Percentiles rank a stretch among this genome's conserved stretches.
These are phyloP conservation scores for Rhinogobius similis DNA, from an alignment of 2,113 vertebrate genomes.

Conservation along the genomic window DNA sequence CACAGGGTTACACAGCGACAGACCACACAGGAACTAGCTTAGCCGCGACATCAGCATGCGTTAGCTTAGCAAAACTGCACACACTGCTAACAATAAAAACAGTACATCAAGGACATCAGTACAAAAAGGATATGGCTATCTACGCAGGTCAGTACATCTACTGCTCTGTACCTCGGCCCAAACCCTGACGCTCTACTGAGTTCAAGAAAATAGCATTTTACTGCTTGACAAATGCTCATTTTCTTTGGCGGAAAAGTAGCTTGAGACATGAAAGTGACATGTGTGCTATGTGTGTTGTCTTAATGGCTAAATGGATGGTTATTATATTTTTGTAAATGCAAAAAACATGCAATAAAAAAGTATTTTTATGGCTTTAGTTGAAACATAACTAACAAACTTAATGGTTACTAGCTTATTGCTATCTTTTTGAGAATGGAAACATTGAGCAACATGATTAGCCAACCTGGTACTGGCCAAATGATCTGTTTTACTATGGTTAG, in stretches of 20 bases:
- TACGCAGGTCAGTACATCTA: slow-evolving; percentile 4
- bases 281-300: background rate
- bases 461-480: background rate
- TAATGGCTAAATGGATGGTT: background rate
- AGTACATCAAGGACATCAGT: slow-evolving; percentile 6
- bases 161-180: background rate
- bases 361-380: background rate
- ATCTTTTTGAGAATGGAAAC: background rate
- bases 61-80: slow-evolving; percentile 12
- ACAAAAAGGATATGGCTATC: slow-evolving; percentile 16
- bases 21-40: background rate
- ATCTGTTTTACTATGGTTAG: background rate
- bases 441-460: background rate
- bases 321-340: background rate
- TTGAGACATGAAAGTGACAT: background rate
- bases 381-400: background rate
- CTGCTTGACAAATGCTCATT: slow-evolving; percentile 4
- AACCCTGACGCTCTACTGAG: slow-evolving; percentile 1
- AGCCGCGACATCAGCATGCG: slow-evolving; percentile 8
- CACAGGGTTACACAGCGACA: slow-evolving; percentile 5
- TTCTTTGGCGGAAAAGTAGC: background rate
- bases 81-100: slow-evolving; percentile 6
- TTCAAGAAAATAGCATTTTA: slow-evolving; percentile 4
- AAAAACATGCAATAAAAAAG: background rate
- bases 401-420: slow-evolving; percentile 9